Base-by-base conservation (phyloP, 2,888 invertebrate genomes). In the Zaprionus lineosus region DNA sequence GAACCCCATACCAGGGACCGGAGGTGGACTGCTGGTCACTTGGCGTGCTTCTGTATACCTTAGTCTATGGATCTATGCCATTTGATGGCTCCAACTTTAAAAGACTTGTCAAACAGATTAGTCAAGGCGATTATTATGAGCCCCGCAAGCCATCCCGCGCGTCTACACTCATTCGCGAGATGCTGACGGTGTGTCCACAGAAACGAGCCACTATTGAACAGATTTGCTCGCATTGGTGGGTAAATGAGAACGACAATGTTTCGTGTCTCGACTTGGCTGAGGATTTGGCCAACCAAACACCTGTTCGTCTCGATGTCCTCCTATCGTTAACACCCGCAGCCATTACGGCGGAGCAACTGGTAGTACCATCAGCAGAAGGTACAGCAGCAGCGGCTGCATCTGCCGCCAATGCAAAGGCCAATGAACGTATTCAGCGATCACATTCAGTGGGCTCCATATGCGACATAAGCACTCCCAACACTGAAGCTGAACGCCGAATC, bases 51-150 rank as follows among this genome's bases (percentile, higher is more conserved):
- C 92, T 99, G 6, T 99, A 99, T 90, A 99, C 99, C 37, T 92
- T 99, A 86, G 98, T 99, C 73, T 99, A 99, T 90, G 99, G 99
- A 78, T 98, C 98, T 70, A 99, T 99, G 99, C 99, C 96, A 47
- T 99, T 99, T 89, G 99, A 99, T 91, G 99, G 99, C 61, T 97
- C 97, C 66, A 98, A 99, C 91, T 99, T 99, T 91, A 98, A 98
- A 91, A 94, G 97, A 85, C 93, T 99, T 87, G 98, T 98, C 67
- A 95, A 96, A 88, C 98, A 98, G 91, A 99, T 99, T 88, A 98
- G 98, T 83, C 95, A 96, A 88, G 98, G 98, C 3, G 98, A 98
- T 90, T 99, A 98, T 90, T 98, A 96, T 88, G 98, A 99, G 91
- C 99, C 99, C 37, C 95, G 96, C 85, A 95, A 93, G 81, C 97